Percentiles rank a stretch among this genome's conserved stretches.
Conservation (phyloP, 2,797 vertebrate genomes). For the Gymnoscopelus microlampas region DNA sequence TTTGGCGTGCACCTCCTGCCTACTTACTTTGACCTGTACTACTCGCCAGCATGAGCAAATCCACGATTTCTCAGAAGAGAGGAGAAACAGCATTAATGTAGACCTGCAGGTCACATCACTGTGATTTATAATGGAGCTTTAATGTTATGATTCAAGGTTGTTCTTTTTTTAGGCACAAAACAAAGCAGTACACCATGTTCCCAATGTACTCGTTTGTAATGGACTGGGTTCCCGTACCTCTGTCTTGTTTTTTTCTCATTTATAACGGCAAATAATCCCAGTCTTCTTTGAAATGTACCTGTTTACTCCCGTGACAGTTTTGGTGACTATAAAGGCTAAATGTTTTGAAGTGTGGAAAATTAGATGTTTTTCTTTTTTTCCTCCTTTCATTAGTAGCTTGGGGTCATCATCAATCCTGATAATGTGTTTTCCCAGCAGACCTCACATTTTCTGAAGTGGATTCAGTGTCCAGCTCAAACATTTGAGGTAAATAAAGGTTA, state of each 20-base stretch:
- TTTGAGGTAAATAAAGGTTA: neutral
- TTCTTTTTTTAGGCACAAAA: constrained; percentile 9
- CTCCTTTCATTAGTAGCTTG: neutral
- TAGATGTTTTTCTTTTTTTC: neutral
- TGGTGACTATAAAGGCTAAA: neutral
- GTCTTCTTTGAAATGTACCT: constrained; percentile 28
- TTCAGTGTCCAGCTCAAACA: neutral
- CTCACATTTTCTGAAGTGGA: neutral
- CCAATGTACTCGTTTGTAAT: constrained; percentile 29
- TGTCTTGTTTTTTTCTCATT: constrained; percentile 7
- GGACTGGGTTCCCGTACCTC: constrained; percentile 10
- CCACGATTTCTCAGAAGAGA: constrained; percentile 33
- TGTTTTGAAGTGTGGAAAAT: neutral
- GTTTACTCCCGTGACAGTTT: neutral
- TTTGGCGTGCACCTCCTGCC: constrained; percentile 6
- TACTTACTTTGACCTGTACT: constrained; percentile 29
- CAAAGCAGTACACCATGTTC: constrained; percentile 11
- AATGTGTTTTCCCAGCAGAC: neutral
- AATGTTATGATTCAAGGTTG: constrained; percentile 5
- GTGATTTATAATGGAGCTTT: constrained; percentile 40
- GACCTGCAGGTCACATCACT: constrained; percentile 3
- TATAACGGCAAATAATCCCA: constrained; percentile 8
- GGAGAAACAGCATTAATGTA: constrained; percentile 11
- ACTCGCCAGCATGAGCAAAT: constrained; percentile 5
- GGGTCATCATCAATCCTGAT: neutral